Percentiles rank a stretch among this genome's conserved stretches.
Conservation (phyloP, 2,888 invertebrate species). For the Strigamia crassipes region DNA sequence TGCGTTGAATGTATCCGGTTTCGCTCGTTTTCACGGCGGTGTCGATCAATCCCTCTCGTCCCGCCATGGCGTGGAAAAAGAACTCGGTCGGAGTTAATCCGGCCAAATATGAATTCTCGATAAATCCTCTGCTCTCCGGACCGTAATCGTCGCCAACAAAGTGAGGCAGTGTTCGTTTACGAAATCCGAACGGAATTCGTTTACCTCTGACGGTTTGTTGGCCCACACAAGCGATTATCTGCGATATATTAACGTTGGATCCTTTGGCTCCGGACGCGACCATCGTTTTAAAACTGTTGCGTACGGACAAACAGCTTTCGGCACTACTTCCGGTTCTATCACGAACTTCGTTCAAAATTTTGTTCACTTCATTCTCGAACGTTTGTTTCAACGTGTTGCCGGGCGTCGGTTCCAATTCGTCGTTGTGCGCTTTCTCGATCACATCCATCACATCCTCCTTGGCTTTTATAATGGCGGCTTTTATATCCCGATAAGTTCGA, state of each 20-base stretch:
- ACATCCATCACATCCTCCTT: too few relatives aligned
- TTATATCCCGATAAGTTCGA: too few relatives aligned
- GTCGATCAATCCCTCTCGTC: too few relatives aligned
- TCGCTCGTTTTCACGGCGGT: too few relatives aligned
- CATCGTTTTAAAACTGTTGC: slow-evolving; percentile 99
- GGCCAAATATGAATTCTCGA: slow-evolving; percentile 99
- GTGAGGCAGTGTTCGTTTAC: slow-evolving; percentile 96
- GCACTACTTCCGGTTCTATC: slow-evolving; percentile 99
- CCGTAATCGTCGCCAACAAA: slow-evolving; percentile 99
- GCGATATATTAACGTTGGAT: slow-evolving; percentile 99
- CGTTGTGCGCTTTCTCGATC: slow-evolving; percentile 99
- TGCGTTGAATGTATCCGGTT: too few relatives aligned
- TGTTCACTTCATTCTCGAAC: slow-evolving; percentile 98
- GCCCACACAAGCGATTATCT: slow-evolving; percentile 97
- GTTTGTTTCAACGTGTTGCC: slow-evolving; percentile 99
- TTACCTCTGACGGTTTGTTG: slow-evolving; percentile 99
- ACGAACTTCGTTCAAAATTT: slow-evolving; percentile 98
- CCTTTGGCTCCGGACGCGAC: slow-evolving; percentile 66
- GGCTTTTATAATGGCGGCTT: too few relatives aligned
- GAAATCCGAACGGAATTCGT: slow-evolving; percentile 98
- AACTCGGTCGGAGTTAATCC: slow-evolving; percentile 99
- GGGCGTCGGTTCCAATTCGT: slow-evolving; percentile 98
- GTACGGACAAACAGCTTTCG: slow-evolving; percentile 97
- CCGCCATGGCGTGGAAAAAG: slow-evolving; percentile 99
- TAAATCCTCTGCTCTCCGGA: slow-evolving; percentile 98